Base-by-base conservation (phyloP, 2,113 vertebrate species). In the Brachypodius melanocephalos region DNA sequence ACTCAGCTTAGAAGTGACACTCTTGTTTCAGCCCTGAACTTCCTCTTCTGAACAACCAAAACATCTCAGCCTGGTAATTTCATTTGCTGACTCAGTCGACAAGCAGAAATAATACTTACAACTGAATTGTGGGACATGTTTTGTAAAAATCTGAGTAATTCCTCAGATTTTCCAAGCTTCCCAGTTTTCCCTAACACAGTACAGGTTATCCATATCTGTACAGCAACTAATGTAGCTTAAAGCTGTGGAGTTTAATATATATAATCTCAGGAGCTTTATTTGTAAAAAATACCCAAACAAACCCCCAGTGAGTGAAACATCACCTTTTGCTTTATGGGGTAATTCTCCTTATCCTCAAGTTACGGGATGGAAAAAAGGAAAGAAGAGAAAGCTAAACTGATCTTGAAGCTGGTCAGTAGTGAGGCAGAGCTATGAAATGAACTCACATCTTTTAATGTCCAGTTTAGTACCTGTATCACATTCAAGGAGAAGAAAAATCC, bases 401-500 rank as follows among this genome's bases (percentile, higher is more conserved):
- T 86, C 57, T 75, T 48, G 65, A 92, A 74, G 79, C 42, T 59
- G 61, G 83, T 81, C 84, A 52, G 46, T 83, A 63, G 31, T 63
- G 34, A 73, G 74, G 67, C n/a, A 95, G 61, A 90, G 77, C 55
- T 71, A 40, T 3, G 4, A 92, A 88, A 88, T 25, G 7, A 90
- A 90, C 51, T 80, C 38, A 42, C 12, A 63, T 91, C 32, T 83
- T 91, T 66, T 80, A 49, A 76, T 59, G 36, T 6, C 32, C 55
- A 38, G 36, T 90, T 93, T 81, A 87, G 76, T 78, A 81, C 17
- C 29, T 71, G 55, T 71, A 88, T 26, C 67, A 77, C 72, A 84
- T 67, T 71, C 95, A 91, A 69, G 52, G 63, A 94, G 63, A 93
- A 80, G 32, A 91, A 92, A 94, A 91, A 85, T 93, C 84, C 89